A percentile compares a stretch with the other conserved stretches of the same genome.
phyloP scores from a whole-genome alignment of 2,113 vertebrate genomes.

The Scytalopus superciliaris region DNA sequence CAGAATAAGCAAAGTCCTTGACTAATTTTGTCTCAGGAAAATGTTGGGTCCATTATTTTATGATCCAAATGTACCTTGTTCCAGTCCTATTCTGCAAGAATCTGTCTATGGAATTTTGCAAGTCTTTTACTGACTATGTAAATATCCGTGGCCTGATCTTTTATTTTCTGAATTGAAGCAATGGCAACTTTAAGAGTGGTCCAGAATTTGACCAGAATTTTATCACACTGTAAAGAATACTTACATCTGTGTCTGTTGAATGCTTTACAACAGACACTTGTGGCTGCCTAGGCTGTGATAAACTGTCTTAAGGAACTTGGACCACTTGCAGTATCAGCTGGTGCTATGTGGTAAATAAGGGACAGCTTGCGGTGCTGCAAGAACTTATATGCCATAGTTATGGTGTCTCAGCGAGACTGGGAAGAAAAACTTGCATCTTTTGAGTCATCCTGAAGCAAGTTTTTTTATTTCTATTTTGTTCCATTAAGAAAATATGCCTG shows the following conservation, averaged over 20 bases:
- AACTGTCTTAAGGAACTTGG: background rate
- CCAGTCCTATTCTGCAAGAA: background rate
- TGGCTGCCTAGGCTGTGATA: background rate
- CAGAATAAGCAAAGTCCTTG: background rate
- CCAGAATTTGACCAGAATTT: background rate
- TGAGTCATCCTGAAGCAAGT: background rate
- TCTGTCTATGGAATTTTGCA: background rate
- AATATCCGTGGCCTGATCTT: background rate
- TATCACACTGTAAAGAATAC: background rate
- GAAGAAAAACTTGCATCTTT: background rate
- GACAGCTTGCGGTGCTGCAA: background rate
- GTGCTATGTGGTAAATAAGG: background rate
- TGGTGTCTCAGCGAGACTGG: background rate
- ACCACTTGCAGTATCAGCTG: background rate
- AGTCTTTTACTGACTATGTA: background rate
- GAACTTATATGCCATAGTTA: fast-evolving
- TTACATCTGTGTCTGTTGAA: background rate
- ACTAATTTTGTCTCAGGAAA: background rate
- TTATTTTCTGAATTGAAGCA: background rate
- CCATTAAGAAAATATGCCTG: background rate
- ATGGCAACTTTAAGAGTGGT: background rate
- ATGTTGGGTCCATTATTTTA: background rate
- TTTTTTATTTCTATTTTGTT: background rate
- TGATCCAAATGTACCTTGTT: background rate
- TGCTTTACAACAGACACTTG: background rate